Evolutionary conservation across 2,797 vertebrate genomes (phyloP), one percentile per base, ranked within the genome.

Genomic region (Apodemus agrarius): DNA sequence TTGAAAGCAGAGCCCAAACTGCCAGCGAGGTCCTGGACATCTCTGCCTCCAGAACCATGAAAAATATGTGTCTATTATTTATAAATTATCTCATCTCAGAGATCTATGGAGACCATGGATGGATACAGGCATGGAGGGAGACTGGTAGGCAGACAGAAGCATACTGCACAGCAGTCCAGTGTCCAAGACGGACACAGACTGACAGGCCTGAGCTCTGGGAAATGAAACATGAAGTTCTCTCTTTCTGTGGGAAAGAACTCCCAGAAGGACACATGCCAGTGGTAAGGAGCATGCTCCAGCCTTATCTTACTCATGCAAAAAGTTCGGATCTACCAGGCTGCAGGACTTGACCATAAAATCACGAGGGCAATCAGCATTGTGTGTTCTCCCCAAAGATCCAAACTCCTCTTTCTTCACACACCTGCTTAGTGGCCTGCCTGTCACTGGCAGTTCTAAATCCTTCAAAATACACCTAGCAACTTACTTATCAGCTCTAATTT

Each of bases 221-320:
- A 29, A 24, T 0, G 3, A 0, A 46, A 7, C 3, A 9, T 3
- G 22, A 16, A 22, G 37, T 31, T 65, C 69, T 40, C 46, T 37
- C 6, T n/a, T 46, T 57, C 7, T 80, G 57, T n/a, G 24, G 31
- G 40, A 9, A n/a, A 6, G 21, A 46, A 67, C n/a, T 43, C 57
- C 4, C 49, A 1, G 12, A 22, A 5, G 52, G 40, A 72, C 13
- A 3, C 26, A 0, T 7, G 61, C 34, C 14, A 49, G 40, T 2
- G 22, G 67, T 2, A 16, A 31, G 22, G 49, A 24, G 1, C 37
- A n/a, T 19, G 49, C 26, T 81, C 22, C 54, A 46, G 26, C 21
- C 4, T 69, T 1, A 13, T 24, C 69, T n/a, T 74, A 80, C 10
- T 37, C 40, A 54, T 26, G 5, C 52, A n/a, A 1, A 12, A 52